Conservation (phyloP, 1,140 invertebrate genomes). For the Capitella teleta region DNA sequence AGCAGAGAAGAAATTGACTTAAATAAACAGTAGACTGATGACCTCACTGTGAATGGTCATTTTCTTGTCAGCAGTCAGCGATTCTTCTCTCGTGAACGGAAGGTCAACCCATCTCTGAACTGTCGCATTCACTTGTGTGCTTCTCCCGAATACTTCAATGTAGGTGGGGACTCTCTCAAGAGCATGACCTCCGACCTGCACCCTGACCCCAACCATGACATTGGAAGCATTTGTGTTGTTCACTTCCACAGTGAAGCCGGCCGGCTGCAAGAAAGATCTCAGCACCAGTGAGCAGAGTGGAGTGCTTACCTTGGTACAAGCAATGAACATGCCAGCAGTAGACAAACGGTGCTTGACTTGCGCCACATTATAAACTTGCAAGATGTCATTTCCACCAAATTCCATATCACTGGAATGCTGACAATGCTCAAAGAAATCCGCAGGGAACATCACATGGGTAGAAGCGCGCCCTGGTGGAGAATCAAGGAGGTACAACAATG, state of each 20-base stretch:
- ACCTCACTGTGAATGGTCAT: slow-evolving; percentile 42
- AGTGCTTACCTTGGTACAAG: slow-evolving; percentile 31
- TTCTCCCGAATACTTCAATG: slow-evolving; percentile 76
- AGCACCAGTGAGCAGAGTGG: not conserved
- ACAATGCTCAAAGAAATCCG: slow-evolving; percentile 95
- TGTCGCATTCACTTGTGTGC: slow-evolving; percentile 51
- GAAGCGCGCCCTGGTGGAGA: slow-evolving; percentile 14
- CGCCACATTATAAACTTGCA: slow-evolving; percentile 89
- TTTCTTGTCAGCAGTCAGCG: slow-evolving; percentile 83
- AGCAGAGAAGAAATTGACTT: not conserved
- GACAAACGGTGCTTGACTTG: slow-evolving; percentile 88
- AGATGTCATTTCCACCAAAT: slow-evolving; percentile 86
- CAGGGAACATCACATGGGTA: slow-evolving; percentile 61
- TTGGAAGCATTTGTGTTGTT: slow-evolving; percentile 74
- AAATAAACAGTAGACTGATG: not conserved
- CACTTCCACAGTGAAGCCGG: slow-evolving; percentile 79
- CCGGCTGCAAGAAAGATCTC: slow-evolving; percentile 50
- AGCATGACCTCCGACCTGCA: slow-evolving; percentile 78
- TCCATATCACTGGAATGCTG: slow-evolving; percentile 76
- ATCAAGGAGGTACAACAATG: too few species aligned
- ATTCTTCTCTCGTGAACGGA: slow-evolving; percentile 86
- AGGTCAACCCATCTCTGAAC: slow-evolving; percentile 72
- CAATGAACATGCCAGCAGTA: slow-evolving; percentile 51
- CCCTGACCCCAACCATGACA: slow-evolving; percentile 68
- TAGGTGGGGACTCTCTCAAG: slow-evolving; percentile 68